phyloP scores from a whole-genome alignment of 2,888 invertebrate species.

The Hecatera dysodea region DNA sequence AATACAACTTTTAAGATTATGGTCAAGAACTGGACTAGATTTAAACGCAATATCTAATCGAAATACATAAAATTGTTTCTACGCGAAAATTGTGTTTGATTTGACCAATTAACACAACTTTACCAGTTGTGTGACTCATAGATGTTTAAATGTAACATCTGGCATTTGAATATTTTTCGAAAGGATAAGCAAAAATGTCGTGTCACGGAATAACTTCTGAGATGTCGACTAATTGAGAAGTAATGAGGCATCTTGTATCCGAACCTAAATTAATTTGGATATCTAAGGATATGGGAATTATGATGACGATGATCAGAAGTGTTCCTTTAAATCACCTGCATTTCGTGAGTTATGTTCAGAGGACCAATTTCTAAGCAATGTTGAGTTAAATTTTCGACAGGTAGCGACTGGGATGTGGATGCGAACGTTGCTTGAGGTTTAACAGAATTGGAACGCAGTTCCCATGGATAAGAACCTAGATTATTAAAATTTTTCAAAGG shows the following conservation, averaged over 20 bases:
- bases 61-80: conserved; percentile 23
- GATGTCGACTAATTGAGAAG: too few relatives aligned
- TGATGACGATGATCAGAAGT: not conserved
- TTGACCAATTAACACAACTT: not conserved
- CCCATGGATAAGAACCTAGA: too few relatives aligned
- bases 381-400: too few relatives aligned
- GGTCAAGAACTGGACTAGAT: conserved; percentile 57
- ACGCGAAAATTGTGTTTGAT: conserved; percentile 8
- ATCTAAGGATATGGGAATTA: too few relatives aligned
- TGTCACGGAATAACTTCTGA: too few relatives aligned
- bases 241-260: too few relatives aligned
- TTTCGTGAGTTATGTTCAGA: too few relatives aligned
- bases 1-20: conserved; percentile 50
- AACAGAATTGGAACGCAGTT: not conserved
- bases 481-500: not conserved
- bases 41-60: conserved; percentile 26
- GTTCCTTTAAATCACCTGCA: not conserved
- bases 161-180: not conserved
- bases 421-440: too few relatives aligned
- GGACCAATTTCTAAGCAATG: too few relatives aligned
- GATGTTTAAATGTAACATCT: not conserved
- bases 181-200: not conserved
- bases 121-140: conserved; percentile 19
- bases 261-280: too few relatives aligned
- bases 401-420: too few relatives aligned